Evolutionary conservation across 2,888 invertebrate species (phyloP), one percentile per base, ranked within the genome.

Genomic region (Charanyca ferruginea): DNA sequence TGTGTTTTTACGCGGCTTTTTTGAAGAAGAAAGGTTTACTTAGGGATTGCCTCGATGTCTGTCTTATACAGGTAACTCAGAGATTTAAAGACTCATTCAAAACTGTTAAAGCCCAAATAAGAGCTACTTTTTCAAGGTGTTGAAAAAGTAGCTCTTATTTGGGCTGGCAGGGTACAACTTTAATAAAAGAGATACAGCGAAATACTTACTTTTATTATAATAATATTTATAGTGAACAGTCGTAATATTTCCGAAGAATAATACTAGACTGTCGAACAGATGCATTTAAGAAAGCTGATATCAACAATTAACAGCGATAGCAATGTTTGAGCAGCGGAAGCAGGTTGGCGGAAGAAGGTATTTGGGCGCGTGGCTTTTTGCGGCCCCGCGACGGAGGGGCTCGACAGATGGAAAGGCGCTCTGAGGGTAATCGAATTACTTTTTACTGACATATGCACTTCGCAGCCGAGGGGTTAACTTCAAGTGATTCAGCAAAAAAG

Each of bases 271-370:
- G 38, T 38, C 13, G 60, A 72, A 49, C 82, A 79, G 79, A 81
- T 80, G 79, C 53, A 69, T 48, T 69, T 51, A 64, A 80, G 82
- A 80, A 80, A 83, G 65, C 73, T 23, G 73, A 81, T 80, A 83
- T 76, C 51, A 75, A 74, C 79, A 81, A 83, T 77, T 79, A 81
- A 68, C 66, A 69, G 47, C 81, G 73, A 77, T 77, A 74, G 77
- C 66, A 71, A 65, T 79, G 79, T 83, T 74, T 79, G 80, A 73
- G 81, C 66, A 78, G 88, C 93, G 93, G 94, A 93, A 93, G 89
- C 93, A 91, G 91, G 89, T 90, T 91, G 89, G 87, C 90, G 92
- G 92, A 92, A 92, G 90, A 82, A 85, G 87, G 80, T 84, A 82
- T 83, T 83, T 83, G 82, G 87, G 86, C 87, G 89, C 89, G 88